These are phyloP conservation scores for Forficula auricularia DNA, from an alignment of 1,140 invertebrate genomes.

Conservation along the genomic window DNA sequence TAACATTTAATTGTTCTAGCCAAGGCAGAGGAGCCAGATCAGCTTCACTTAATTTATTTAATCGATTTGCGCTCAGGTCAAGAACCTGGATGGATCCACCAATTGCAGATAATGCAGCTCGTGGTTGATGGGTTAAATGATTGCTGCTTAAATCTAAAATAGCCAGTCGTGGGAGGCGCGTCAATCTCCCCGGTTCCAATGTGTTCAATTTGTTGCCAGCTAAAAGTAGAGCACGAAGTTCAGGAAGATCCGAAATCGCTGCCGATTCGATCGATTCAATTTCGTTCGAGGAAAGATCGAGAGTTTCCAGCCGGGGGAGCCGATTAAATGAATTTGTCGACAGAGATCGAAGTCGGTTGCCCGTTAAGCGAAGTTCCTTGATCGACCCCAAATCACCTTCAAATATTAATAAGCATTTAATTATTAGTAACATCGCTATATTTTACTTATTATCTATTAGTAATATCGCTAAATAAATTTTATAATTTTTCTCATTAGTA, in stretches of 20 bases:
- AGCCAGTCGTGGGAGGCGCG: slow-evolving; percentile 62
- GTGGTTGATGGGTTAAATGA: too few relatives aligned
- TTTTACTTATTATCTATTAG: too few relatives aligned
- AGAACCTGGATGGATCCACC: slow-evolving; percentile 16
- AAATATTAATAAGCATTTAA: too few relatives aligned
- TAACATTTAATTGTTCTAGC: slow-evolving; percentile 60
- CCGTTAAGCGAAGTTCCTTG: slow-evolving; percentile 44
- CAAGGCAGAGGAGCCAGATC: slow-evolving; percentile 54
- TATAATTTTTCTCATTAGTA: too few relatives aligned
- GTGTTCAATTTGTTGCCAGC: slow-evolving; percentile 46
- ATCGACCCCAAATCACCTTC: slow-evolving; percentile 34
- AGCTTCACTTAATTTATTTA: slow-evolving; percentile 45
- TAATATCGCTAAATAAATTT: too few relatives aligned
- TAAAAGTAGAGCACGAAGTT: slow-evolving; percentile 56
- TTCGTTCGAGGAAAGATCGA: slow-evolving; percentile 68
- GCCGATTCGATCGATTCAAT: slow-evolving; percentile 56
- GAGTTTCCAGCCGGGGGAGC: slow-evolving; percentile 45
- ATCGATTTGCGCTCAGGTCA: slow-evolving; percentile 38
- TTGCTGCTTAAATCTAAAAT: slow-evolving; percentile 49
- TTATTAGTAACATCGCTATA: too few relatives aligned
- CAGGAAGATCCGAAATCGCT: slow-evolving; percentile 53
- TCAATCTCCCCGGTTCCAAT: slow-evolving; percentile 52
- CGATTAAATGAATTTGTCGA: slow-evolving; percentile 51
- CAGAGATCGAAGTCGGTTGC: slow-evolving; percentile 56
- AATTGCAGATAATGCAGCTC: slow-evolving; percentile 5